A percentile compares a stretch with the other conserved stretches of the same genome.
Evolutionary conservation across 2,888 invertebrate genomes (phyloP).

Genomic region (Napeogenes sylphis): DNA sequence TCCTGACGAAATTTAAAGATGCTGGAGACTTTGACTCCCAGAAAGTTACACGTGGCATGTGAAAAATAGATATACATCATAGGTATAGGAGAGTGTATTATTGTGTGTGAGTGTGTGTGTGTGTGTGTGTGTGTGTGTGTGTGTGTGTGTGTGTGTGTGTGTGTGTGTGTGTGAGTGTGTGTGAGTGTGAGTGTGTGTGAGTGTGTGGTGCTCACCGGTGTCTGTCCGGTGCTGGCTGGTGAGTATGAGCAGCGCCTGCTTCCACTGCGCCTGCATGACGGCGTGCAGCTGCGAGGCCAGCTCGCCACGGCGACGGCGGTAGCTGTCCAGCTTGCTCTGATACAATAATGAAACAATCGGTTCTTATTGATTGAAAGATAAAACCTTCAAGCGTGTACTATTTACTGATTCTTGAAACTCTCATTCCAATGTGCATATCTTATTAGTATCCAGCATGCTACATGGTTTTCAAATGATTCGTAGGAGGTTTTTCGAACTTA

Average conservation of each 20-base stretch:
- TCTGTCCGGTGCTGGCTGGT: constrained; percentile 42
- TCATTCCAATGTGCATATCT: no score
- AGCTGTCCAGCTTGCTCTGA: constrained; percentile 63
- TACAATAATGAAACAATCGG: neutral
- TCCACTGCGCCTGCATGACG: constrained; percentile 89
- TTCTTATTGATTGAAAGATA: no score
- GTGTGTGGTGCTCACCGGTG: neutral
- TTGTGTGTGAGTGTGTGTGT: neutral
- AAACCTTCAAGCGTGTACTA: no score
- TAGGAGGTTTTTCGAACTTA: no score
- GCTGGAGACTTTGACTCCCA: no score
- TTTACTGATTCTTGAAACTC: no score
- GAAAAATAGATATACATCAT: no score
- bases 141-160: neutral
- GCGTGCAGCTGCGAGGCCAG: constrained; percentile 85
- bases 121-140: neutral
- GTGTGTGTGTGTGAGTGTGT: neutral
- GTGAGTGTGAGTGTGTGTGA: constrained; percentile 1
- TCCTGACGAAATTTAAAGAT: no score
- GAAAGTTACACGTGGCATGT: no score
- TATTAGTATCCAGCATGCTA: no score
- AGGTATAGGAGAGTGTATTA: neutral
- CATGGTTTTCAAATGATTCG: no score
- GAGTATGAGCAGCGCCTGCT: constrained; percentile 84
- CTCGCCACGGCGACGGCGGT: constrained; percentile 76